phyloP scores from a whole-genome alignment of 1,140 invertebrate genomes.

The Listronotus bonariensis region DNA sequence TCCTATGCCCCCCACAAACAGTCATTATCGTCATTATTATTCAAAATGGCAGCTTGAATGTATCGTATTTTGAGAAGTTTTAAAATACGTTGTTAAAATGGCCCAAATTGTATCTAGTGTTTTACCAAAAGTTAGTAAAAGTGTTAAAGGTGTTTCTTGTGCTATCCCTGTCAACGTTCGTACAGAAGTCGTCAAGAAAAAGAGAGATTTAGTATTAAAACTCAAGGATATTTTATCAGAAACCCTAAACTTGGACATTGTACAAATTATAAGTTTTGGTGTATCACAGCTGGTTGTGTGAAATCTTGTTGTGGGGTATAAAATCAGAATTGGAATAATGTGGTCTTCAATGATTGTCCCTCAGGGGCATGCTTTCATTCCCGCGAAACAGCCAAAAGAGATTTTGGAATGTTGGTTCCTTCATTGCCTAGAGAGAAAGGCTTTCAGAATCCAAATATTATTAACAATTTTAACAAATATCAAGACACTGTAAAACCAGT shows the following conservation, averaged over 20 bases:
- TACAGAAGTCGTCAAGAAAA: slow-evolving; percentile 23
- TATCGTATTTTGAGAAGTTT: slow-evolving; percentile 21
- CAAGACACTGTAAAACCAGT: background rate
- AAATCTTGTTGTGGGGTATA: slow-evolving; percentile 10
- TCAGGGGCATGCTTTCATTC: background rate
- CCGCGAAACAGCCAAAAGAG: slow-evolving; percentile 3
- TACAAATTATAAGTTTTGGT: slow-evolving; percentile 16
- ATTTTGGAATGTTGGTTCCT: slow-evolving; percentile 5
- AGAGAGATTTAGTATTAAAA: background rate
- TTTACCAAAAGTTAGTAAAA: slow-evolving; percentile 10
- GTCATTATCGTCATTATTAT: slow-evolving; percentile 19
- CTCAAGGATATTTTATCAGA: slow-evolving; percentile 15
- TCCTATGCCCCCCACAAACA: too few species aligned
- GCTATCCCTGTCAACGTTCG: background rate
- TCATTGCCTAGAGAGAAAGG: slow-evolving; percentile 18
- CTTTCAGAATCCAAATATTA: slow-evolving; percentile 40
- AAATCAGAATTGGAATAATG: slow-evolving; percentile 18
- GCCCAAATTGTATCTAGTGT: slow-evolving; percentile 8
- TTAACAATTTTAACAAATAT: slow-evolving; percentile 33
- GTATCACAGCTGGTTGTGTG: slow-evolving; percentile 12
- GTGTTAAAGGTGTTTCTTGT: slow-evolving; percentile 16
- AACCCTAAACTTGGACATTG: background rate
- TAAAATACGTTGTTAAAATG: slow-evolving; percentile 17
- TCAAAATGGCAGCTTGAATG: slow-evolving; percentile 34
- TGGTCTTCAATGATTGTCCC: slow-evolving; percentile 13